Percentiles rank a stretch among this genome's conserved stretches.
These are phyloP conservation scores for Drosophila mimica DNA, from an alignment of 2,888 invertebrate species.

Conservation along the genomic window DNA sequence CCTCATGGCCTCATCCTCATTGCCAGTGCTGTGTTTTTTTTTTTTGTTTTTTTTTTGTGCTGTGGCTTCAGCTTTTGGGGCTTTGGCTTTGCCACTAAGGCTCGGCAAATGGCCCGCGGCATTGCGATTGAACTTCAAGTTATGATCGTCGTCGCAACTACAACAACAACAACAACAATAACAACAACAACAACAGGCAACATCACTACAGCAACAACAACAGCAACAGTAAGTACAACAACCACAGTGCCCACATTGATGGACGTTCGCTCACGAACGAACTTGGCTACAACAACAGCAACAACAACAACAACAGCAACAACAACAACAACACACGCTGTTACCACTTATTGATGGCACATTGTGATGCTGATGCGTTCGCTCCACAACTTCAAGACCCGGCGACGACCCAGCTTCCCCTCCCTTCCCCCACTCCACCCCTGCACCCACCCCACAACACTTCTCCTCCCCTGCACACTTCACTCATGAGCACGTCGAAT, in stretches of 20 bases:
- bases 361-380: slow-evolving; percentile 77
- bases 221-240: slow-evolving; percentile 24
- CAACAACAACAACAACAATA: slow-evolving; percentile 39
- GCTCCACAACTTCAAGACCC: slow-evolving; percentile 53
- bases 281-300: slow-evolving; percentile 64
- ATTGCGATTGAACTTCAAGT: slow-evolving; percentile 84
- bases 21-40: slow-evolving; percentile 24
- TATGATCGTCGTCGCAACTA: slow-evolving; percentile 80
- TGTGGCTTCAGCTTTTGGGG: slow-evolving; percentile 69
- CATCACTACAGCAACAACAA: slow-evolving; percentile 20
- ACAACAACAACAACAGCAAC: slow-evolving; percentile 38
- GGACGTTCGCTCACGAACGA: slow-evolving; percentile 83
- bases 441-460: neutral
- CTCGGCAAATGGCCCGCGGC: slow-evolving; percentile 84
- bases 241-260: slow-evolving; percentile 78
- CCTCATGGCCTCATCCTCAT: slow-evolving; percentile 74
- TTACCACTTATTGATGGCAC: slow-evolving; percentile 80
- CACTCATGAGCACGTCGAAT: slow-evolving; percentile 78
- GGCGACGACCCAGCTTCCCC: slow-evolving; percentile 58
- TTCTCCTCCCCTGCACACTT: slow-evolving; percentile 16
- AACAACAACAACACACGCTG: slow-evolving; percentile 74
- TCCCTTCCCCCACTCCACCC: neutral
- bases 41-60: slow-evolving; percentile 32
- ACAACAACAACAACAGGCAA: neutral
- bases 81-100: slow-evolving; percentile 83